Percentiles rank a stretch among this genome's conserved stretches.
Evolutionary conservation across 2,797 vertebrate genomes (phyloP).

Genomic region (Limnodromus scolopaceus): DNA sequence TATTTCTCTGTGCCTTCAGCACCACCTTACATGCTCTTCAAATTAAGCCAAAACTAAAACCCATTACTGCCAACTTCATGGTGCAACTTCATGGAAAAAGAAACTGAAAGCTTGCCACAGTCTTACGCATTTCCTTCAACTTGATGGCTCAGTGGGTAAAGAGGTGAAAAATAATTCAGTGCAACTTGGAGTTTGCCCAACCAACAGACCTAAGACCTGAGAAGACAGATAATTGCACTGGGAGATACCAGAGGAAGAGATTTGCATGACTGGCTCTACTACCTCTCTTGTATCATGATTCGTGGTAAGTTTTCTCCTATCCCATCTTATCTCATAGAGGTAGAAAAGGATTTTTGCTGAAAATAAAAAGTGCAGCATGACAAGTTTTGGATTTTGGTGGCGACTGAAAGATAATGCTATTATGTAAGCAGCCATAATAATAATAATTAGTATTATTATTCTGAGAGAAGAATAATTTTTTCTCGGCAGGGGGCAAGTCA

Average conservation of each 20-base stretch:
- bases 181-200: not conserved
- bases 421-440: slow-evolving; percentile 17
- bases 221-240: not conserved
- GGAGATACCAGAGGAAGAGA: not conserved
- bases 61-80: not conserved
- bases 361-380: not conserved
- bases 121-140: not conserved
- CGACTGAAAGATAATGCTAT: not conserved
- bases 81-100: not conserved
- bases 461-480: slow-evolving; percentile 28
- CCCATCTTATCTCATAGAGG: not conserved
- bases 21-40: not conserved
- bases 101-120: not conserved
- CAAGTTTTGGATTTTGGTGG: not conserved
- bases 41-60: not conserved
- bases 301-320: not conserved
- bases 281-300: not conserved
- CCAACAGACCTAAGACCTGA: not conserved
- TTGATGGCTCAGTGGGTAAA: not conserved
- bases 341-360: not conserved
- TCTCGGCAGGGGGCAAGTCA: not conserved
- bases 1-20: not conserved
- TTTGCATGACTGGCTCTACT: not conserved
- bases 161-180: not conserved
- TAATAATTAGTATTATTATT: slow-evolving; percentile 46